Conservation (phyloP, 2,888 invertebrate species). For the Latrodectus hesperus region DNA sequence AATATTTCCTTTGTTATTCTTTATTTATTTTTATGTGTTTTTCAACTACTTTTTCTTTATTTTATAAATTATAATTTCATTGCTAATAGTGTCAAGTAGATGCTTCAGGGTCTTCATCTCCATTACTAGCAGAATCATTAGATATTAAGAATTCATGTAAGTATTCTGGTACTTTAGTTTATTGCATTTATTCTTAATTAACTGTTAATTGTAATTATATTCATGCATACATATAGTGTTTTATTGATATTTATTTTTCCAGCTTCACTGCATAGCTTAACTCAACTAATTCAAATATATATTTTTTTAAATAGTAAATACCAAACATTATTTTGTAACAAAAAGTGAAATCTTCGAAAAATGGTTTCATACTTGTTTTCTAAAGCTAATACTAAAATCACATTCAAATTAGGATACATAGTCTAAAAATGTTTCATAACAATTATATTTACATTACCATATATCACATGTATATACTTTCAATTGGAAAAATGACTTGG, state of each 20-base stretch:
- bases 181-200: background rate
- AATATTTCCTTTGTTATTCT: conserved; percentile 1
- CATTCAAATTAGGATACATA: too few relatives aligned
- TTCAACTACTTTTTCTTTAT: background rate
- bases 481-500: too few relatives aligned
- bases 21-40: background rate
- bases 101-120: conserved; percentile 67
- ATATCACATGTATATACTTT: too few relatives aligned
- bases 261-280: background rate
- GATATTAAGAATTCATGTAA: conserved; percentile 48
- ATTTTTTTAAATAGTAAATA: background rate
- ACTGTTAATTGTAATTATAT: background rate
- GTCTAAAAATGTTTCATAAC: too few relatives aligned
- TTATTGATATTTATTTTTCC: background rate
- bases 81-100: conserved; percentile 67
- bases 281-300: background rate
- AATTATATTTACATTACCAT: too few relatives aligned
- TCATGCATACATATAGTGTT: background rate
- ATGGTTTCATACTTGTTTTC: too few relatives aligned
- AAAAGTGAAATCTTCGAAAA: background rate
- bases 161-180: conserved; percentile 18
- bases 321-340: background rate
- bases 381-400: too few relatives aligned
- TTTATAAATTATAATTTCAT: too few relatives aligned
- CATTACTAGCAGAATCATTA: conserved; percentile 36